Base-by-base conservation (phyloP, 2,113 vertebrate species). In the Lates calcarifer region DNA sequence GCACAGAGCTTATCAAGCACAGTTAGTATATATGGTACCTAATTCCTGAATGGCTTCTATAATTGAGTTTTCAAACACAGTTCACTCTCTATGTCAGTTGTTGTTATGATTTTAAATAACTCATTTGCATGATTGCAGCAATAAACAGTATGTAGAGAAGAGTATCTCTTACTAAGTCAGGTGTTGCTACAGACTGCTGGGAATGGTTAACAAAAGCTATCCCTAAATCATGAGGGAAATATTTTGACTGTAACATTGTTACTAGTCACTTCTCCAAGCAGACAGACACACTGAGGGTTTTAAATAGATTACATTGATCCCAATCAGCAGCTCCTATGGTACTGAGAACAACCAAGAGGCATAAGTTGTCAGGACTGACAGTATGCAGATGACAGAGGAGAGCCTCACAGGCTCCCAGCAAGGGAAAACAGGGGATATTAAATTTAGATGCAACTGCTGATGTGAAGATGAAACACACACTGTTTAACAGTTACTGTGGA, bases 261-360 rank as follows among this genome's bases (percentile, higher is more conserved):
- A 55, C n/a, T 14, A 29, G 29, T 49, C 60, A 35, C 43, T 69
- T 66, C 33, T 43, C 29, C 1, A 15, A 7, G 43, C 39, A 76
- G 31, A 78, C 39, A 24, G 55, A 58, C 1, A 22, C 65, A 55
- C 68, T 29, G 68, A 29, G n/a, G 26, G 18, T 43, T 81, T 60
- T 83, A 86, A 81, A 69, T 35, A 37, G 58, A 55, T 71, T 71
- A 66, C 73, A 75, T 0, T 41, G 83, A 82, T 84, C 58, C 66
- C 28, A 26, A 71, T 77, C 63, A 66, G 31, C 71, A 68, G 64
- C 74, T 71, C 24, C 29, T 17, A 14, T 64, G 69, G 9, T 15
- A 12, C 47, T 66, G 58, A 53, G 71, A 55, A 39, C 43, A 67
- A 24, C 74, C 35, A 1, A n/a, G 22, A 62, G 81, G 61, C 63